A percentile compares a stretch with the other conserved stretches of the same genome.
These are phyloP conservation scores for Ochropleura plecta DNA, from an alignment of 2,888 invertebrate species.

Conservation along the genomic window DNA sequence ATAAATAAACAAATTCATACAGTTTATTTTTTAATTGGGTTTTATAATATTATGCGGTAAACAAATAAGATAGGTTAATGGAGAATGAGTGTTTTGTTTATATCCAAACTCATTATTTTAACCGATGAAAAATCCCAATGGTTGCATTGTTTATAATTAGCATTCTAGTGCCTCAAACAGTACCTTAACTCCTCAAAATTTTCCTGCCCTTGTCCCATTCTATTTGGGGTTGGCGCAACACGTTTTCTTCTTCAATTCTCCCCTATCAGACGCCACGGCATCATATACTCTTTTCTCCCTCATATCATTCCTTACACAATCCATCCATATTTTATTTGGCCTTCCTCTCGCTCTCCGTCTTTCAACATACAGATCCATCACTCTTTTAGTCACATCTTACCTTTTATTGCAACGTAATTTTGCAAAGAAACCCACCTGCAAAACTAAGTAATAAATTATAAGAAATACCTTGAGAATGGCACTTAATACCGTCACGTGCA, in stretches of 20 bases:
- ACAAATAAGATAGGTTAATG: not conserved
- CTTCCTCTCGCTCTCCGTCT: not conserved
- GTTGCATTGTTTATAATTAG: not conserved
- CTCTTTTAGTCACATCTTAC: slow-evolving; percentile 2
- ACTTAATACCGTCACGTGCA: slow-evolving; percentile 26
- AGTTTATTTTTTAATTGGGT: too few relatives aligned
- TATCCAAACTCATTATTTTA: not conserved
- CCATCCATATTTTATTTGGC: too few relatives aligned
- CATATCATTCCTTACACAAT: too few relatives aligned
- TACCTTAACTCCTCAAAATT: too few relatives aligned
- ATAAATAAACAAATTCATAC: too few relatives aligned
- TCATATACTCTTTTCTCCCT: too few relatives aligned
- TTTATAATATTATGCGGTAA: too few relatives aligned
- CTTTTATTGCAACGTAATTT: not conserved
- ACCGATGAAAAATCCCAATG: not conserved
- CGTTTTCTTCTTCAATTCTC: too few relatives aligned
- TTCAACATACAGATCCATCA: not conserved
- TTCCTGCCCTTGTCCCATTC: too few relatives aligned
- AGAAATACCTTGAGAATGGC: slow-evolving; percentile 19
- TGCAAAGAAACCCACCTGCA: not conserved
- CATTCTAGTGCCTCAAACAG: not conserved
- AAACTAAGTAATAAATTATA: slow-evolving; percentile 28
- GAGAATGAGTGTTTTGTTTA: not conserved
- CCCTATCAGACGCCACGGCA: too few relatives aligned
- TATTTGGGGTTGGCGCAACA: too few relatives aligned